Evolutionary conservation across 2,113 vertebrate species (phyloP), one percentile per base, ranked within the genome.

Genomic region (Cavia aperea): DNA sequence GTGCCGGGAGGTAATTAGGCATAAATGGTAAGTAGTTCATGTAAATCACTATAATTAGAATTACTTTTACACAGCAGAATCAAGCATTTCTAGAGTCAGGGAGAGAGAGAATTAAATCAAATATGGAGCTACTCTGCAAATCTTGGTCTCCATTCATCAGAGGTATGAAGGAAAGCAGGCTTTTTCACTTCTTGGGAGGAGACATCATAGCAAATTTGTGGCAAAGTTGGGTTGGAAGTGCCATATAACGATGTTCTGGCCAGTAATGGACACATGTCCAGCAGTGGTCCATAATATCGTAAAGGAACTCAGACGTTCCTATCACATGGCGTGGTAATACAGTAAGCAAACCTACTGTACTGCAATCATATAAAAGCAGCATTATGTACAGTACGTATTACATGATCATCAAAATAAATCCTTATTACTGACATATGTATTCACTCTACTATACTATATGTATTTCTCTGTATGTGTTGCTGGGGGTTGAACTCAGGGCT

Each of bases 11-110:
- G 70, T 96, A 97, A 97, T 97, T 97, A 96, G 95, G 92, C 94
- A 96, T 96, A 97, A 97, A 96, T 97, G 96, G 93, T 95, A 96
- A 97, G 96, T 96, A 95, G 95, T 96, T 96, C 95, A 96, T 96
- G 96, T 95, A 97, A 97, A 96, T 97, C 95, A 95, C 89, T 96
- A 92, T 96, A 96, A 97, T 96, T 97, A 97, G 86, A 95, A 96
- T 96, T 96, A 96, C 95, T 97, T 96, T 96, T 93, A 94, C 94
- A 96, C 81, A 96, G 96, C 92, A 94, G 93, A 96, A 97, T 96
- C 95, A 96, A 96, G 96, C 93, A 85, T 96, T 96, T 94, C 95
- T 95, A 70, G 95, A 96, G 96, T 96, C 94, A 95, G 95, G 39
- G 92, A 95, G 91, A 89, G 90, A 93, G 92, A 89, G 88, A 94